These are phyloP conservation scores for Nyctalus aviator DNA, from an alignment of 2,797 vertebrate species.

Conservation along the genomic window DNA sequence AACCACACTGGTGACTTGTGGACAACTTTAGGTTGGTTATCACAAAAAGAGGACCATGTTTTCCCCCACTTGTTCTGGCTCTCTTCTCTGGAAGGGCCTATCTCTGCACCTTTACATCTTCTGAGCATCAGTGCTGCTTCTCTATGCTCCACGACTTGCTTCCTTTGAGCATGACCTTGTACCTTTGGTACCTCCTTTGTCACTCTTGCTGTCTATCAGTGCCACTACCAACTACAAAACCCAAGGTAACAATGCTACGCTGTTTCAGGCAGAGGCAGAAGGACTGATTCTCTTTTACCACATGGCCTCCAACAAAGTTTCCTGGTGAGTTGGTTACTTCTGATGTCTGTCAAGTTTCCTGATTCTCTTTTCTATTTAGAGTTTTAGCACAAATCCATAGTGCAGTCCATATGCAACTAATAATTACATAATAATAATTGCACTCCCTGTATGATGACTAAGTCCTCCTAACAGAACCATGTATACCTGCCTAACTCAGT, in stretches of 20 bases:
- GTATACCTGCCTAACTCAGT: neutral
- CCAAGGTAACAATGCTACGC: neutral
- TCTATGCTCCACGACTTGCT: no score
- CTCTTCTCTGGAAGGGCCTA: neutral
- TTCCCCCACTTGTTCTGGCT: neutral
- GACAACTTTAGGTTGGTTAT: neutral
- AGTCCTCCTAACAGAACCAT: neutral
- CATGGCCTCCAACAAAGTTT: neutral
- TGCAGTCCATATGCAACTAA: neutral
- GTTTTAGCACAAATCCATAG: neutral
- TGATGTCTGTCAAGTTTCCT: neutral
- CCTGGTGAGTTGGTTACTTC: neutral
- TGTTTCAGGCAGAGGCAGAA: neutral
- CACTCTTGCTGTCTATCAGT: neutral
- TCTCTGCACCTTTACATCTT: neutral
- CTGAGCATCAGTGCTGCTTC: neutral
- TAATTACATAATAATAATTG: neutral
- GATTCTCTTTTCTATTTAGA: neutral
- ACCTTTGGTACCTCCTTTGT: accelerated
- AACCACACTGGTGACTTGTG: neutral
- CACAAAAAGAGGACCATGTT: neutral
- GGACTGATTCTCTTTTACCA: neutral
- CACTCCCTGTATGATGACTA: neutral
- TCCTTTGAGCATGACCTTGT: neutral
- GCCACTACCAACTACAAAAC: neutral